A percentile compares a stretch with the other conserved stretches of the same genome.
These are phyloP conservation scores for Aurelia sp. DNA, from an alignment of 30 jellyfish, hydroid and myxozoan genomes.

Conservation along the genomic window DNA sequence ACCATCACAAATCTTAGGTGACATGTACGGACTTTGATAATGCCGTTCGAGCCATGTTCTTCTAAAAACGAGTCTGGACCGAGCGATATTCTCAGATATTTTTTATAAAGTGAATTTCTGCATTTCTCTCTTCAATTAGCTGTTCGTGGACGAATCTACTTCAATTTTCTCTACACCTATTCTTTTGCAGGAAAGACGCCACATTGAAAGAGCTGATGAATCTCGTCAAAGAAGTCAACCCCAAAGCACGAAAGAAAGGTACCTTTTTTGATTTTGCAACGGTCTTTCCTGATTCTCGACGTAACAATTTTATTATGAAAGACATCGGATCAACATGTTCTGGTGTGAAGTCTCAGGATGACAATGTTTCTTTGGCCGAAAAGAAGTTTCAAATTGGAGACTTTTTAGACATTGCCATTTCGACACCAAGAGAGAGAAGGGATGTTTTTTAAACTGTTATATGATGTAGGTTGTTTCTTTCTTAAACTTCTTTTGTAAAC, in stretches of 20 bases:
- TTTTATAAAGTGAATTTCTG: no score
- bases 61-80: no score
- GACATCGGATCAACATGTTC: slow-evolving; percentile 97
- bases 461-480: not conserved
- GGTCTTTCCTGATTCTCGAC: slow-evolving; percentile 85
- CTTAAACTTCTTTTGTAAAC: no score
- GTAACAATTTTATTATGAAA: slow-evolving; percentile 79
- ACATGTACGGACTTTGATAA: no score
- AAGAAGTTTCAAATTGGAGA: slow-evolving; percentile 97
- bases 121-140: no score
- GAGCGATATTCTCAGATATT: no score
- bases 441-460: slow-evolving; percentile 55
- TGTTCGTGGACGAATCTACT: no score
- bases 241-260: slow-evolving; percentile 92
- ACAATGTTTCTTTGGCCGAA: slow-evolving; percentile 78
- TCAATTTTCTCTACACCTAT: not conserved
- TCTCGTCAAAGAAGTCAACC: slow-evolving; percentile 95
- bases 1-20: no score
- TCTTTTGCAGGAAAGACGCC: slow-evolving; percentile 92
- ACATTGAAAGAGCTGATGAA: slow-evolving; percentile 91
- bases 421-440: slow-evolving; percentile 88
- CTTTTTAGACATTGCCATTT: slow-evolving; percentile 90
- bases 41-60: no score
- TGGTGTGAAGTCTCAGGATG: slow-evolving; percentile 89
- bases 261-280: slow-evolving; percentile 96